phyloP scores from a whole-genome alignment of 2,113 vertebrate species.

The Solea solea region DNA sequence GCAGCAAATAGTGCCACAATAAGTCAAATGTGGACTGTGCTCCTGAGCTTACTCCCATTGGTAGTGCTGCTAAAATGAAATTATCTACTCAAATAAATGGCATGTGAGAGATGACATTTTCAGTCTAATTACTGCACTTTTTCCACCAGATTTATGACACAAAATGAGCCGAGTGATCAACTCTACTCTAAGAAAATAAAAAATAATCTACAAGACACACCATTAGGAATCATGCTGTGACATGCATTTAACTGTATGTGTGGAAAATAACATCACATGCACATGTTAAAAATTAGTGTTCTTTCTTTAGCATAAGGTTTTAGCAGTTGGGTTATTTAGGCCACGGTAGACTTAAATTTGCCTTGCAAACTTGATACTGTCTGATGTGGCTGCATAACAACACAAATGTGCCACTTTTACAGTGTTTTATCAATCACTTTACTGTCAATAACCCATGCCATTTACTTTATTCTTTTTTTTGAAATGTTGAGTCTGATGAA shows the following conservation, averaged over 20 bases:
- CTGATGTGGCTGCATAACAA: neutral
- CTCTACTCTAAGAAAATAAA: neutral
- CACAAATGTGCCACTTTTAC: neutral
- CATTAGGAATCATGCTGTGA: neutral
- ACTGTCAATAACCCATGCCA: neutral
- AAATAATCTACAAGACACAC: neutral
- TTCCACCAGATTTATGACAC: slow-evolving; percentile 25
- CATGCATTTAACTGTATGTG: neutral
- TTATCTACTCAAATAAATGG: slow-evolving; percentile 18
- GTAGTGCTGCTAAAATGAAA: slow-evolving; percentile 13
- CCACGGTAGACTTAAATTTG: neutral
- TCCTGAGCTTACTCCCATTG: slow-evolving; percentile 17
- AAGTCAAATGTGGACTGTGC: slow-evolving; percentile 29
- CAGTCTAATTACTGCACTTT: slow-evolving; percentile 1
- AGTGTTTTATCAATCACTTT: neutral
- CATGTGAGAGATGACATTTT: slow-evolving; percentile 23
- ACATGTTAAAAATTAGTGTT: neutral
- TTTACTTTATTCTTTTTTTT: neutral
- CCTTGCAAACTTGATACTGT: neutral
- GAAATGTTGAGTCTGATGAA: neutral
- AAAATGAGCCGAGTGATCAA: neutral
- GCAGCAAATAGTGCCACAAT: slow-evolving; percentile 39
- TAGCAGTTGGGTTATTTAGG: neutral
- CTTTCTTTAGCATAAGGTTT: neutral
- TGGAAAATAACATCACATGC: slow-evolving; percentile 10